Evolutionary conservation across 2,797 vertebrate species (phyloP).

Genomic region (Xiphorhynchus erythropygius): DNA sequence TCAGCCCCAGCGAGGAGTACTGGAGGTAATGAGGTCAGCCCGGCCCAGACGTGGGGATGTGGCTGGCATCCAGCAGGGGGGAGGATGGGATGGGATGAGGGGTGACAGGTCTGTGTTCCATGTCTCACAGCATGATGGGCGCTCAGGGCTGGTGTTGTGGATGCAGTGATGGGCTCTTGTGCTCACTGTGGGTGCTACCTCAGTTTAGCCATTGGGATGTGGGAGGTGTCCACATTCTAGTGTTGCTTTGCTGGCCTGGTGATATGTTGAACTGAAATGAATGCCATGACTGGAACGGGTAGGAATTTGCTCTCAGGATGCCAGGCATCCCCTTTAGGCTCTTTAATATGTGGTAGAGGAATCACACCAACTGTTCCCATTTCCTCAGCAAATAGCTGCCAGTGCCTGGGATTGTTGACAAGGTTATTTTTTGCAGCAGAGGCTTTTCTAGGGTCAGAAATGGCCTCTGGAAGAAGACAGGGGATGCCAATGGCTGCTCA

Average conservation of each 20-base stretch:
- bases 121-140: neutral
- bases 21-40: conserved; percentile 75
- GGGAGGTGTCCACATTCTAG: neutral
- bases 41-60: accelerated
- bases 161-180: neutral
- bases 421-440: neutral
- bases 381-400: neutral
- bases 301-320: neutral
- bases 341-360: neutral
- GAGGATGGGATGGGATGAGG: neutral
- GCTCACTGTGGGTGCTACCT: neutral
- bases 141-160: accelerated
- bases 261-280: neutral
- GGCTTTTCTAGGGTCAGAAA: neutral
- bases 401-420: neutral
- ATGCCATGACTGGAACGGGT: neutral
- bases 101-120: neutral
- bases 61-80: accelerated
- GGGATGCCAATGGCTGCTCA: neutral
- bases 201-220: neutral
- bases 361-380: neutral
- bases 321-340: neutral
- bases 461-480: neutral
- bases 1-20: conserved; percentile 85
- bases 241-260: neutral